These are phyloP conservation scores for Danaus chrysippus DNA, from an alignment of 2,888 invertebrate species.

Conservation along the genomic window DNA sequence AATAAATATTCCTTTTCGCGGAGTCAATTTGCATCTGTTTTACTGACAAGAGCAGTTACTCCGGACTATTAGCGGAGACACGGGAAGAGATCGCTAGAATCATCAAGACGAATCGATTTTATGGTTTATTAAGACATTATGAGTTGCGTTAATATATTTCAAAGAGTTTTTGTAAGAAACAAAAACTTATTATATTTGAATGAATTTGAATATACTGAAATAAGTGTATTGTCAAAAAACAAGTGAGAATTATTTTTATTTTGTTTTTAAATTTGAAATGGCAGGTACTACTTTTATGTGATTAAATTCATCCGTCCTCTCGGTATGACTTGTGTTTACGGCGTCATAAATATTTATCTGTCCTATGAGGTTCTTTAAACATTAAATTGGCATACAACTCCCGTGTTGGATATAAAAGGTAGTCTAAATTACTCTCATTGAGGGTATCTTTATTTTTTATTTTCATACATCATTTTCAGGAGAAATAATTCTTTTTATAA, in stretches of 20 bases:
- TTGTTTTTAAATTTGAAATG: no score
- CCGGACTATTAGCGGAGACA: constrained; percentile 19
- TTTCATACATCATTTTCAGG: constrained; percentile 9
- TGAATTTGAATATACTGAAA: no score
- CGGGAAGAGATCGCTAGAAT: constrained; percentile 18
- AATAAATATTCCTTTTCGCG: constrained; percentile 49
- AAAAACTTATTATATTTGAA: no score
- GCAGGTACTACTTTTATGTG: not conserved
- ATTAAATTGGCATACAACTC: constrained; percentile 14
- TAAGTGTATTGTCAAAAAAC: no score
- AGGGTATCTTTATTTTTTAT: constrained; percentile 9
- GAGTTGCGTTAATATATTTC: not conserved
- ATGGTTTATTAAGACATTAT: not conserved
- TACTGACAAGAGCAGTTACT: constrained; percentile 40
- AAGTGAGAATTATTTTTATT: no score
- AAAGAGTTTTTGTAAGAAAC: no score
- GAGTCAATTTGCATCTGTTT: constrained; percentile 51
- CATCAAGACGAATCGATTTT: constrained; percentile 20
- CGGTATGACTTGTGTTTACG: constrained; percentile 9
- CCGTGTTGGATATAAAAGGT: constrained; percentile 13
- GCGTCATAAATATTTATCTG: constrained; percentile 21
- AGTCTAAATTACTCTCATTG: constrained; percentile 13
- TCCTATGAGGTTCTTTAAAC: constrained; percentile 16
- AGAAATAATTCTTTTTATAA: not conserved
- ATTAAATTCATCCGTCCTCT: not conserved